A percentile compares a stretch with the other conserved stretches of the same genome.
phyloP scores from a whole-genome alignment of 2,113 vertebrate genomes.

The Pelecanoides urinatrix region DNA sequence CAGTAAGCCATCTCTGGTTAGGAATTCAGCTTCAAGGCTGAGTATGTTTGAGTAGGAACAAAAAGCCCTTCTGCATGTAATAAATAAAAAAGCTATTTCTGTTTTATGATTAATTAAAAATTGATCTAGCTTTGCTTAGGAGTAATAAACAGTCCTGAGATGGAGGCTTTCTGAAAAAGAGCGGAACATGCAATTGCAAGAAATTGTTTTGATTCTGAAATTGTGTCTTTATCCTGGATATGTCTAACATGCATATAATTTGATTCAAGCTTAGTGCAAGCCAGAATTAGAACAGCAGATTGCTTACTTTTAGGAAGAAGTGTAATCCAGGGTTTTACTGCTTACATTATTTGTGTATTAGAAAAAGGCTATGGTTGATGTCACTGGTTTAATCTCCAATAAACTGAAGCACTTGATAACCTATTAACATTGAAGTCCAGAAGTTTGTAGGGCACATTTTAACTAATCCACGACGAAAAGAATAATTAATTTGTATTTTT shows the following conservation, averaged over 20 bases:
- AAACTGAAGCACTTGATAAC: not conserved
- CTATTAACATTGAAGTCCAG: not conserved
- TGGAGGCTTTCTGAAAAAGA: not conserved
- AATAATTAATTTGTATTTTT: not conserved
- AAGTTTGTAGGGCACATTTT: not conserved
- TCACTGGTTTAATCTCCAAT: constrained; percentile 35
- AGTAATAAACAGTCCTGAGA: not conserved
- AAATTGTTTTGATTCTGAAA: not conserved
- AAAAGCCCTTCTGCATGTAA: not conserved
- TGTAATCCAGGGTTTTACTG: constrained; percentile 62
- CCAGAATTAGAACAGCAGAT: constrained; percentile 55
- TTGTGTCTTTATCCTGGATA: constrained; percentile 1
- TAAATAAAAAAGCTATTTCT: not conserved
- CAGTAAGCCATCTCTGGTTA: not conserved
- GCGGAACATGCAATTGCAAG: not conserved
- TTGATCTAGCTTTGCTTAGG: not conserved
- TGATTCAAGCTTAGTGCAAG: not conserved
- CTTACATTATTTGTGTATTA: constrained; percentile 48
- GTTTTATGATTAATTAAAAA: not conserved
- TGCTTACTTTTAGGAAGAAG: constrained; percentile 50
- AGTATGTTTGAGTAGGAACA: not conserved
- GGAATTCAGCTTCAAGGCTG: not conserved
- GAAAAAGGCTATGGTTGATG: constrained; percentile 31
- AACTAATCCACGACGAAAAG: not conserved
- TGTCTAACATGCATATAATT: constrained; percentile 35